These are phyloP conservation scores for Montipora foliosa DNA, from an alignment of 64 coral and sea anemone species.

Conservation along the genomic window DNA sequence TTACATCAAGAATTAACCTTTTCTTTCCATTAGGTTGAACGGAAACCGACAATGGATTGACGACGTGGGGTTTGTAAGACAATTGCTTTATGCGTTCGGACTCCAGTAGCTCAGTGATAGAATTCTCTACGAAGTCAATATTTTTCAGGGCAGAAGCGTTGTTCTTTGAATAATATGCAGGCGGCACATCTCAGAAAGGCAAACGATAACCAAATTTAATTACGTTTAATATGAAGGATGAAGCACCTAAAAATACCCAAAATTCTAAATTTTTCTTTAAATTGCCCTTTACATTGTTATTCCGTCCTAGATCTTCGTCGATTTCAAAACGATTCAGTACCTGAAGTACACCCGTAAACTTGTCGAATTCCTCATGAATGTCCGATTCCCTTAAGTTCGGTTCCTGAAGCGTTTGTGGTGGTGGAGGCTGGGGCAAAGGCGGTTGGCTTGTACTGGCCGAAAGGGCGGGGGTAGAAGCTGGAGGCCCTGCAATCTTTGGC, in stretches of 20 bases:
- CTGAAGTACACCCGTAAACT: background rate
- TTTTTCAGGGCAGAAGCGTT: slow-evolving; percentile 20
- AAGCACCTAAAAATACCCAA: slow-evolving; percentile 10
- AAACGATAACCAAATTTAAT: no score
- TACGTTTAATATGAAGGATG: slow-evolving; percentile 10
- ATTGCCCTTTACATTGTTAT: no score
- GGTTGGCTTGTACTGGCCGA: no score
- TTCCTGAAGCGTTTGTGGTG: no score
- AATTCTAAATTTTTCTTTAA: background rate
- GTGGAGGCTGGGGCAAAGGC: no score
- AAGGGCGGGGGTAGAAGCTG: no score
- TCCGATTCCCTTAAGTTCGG: no score
- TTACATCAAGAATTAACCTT: slow-evolving; percentile 31
- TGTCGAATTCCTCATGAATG: background rate
- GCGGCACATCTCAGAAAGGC: no score
- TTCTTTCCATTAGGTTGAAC: slow-evolving; percentile 21
- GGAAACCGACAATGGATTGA: slow-evolving; percentile 32
- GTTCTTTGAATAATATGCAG: background rate
- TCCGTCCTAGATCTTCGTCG: no score
- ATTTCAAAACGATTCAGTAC: no score
- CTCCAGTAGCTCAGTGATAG: background rate
- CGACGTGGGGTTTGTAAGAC: background rate
- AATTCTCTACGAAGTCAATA: background rate
- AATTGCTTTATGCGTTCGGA: background rate
- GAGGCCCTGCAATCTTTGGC: no score